Evolutionary conservation across 1,140 invertebrate species (phyloP), one percentile per base, ranked within the genome.

Genomic region (Drosophila punjabiensis): DNA sequence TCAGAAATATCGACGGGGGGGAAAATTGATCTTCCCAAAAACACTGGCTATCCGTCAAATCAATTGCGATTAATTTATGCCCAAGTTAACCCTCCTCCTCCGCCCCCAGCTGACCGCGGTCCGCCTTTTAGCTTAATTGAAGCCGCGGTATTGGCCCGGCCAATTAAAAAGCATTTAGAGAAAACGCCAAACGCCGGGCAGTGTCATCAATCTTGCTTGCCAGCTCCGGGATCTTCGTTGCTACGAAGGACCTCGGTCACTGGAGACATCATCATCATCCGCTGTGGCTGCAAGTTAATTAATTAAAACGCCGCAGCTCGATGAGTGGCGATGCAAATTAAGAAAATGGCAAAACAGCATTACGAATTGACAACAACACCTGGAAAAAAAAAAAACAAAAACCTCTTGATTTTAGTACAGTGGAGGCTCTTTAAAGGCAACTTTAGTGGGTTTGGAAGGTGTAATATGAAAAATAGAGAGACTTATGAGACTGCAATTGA

Each of bases 161-260:
- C 85, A 90, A 89, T 90, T 90, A 89, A 89, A 89, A 81, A 85
- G 55, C 79, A 69, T 90, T 89, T 89, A 90, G 61, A 71, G 35
- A 75, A 64, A 88, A 69, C 61, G 55, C 58, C 60, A 85, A 82
- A 81, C 37, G 69, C 47, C 68, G 70, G 70, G 37, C 56, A 55
- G 81, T 70, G 73, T 78, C 79, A 90, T 90, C 86, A 90, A 90
- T 90, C 86, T 90, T 90, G 70, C 60, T 61, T 33, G 28, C 24
- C 20, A 5, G 43, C 43, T 20, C 30, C 76, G 56, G 30, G 47
- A 39, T 55, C 47, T 30, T 45, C 18, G 35, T 75, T 73, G 33
- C 66, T 47, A 53, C 55, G 76, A 86, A 90, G 79, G 86, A 90
- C 86, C 73, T 60, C 66, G 89, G 82, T 68, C 82, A 80, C 82